phyloP scores from a whole-genome alignment of 2,888 invertebrate genomes.

The Charanyca ferruginea region DNA sequence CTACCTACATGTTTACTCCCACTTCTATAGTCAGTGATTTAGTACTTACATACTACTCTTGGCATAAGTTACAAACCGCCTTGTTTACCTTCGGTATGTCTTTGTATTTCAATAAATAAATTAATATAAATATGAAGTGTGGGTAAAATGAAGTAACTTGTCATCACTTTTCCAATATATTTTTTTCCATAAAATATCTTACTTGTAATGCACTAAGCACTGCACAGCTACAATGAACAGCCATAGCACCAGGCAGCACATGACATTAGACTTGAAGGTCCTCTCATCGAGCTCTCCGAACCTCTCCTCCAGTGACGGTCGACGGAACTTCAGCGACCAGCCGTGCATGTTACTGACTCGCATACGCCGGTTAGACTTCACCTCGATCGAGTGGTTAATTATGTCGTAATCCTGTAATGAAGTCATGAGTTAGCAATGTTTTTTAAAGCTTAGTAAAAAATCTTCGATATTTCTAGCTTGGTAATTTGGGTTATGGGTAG shows the following conservation, averaged over 20 bases:
- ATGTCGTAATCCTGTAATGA: conserved; percentile 93
- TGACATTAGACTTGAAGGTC: conserved; percentile 98
- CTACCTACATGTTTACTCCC: too few relatives aligned
- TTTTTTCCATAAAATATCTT: conserved; percentile 63
- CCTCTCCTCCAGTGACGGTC: conserved; percentile 95
- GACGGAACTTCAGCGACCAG: conserved; percentile 97
- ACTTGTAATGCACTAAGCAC: conserved; percentile 94
- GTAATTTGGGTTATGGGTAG: too few relatives aligned
- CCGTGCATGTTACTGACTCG: conserved; percentile 96
- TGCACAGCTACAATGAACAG: conserved; percentile 96
- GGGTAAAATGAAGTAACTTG: too few relatives aligned
- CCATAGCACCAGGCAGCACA: conserved; percentile 98
- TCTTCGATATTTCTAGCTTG: too few relatives aligned
- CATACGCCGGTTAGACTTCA: conserved; percentile 97
- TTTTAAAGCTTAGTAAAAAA: too few relatives aligned
- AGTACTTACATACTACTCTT: too few relatives aligned
- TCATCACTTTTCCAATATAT: neutral
- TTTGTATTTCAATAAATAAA: too few relatives aligned
- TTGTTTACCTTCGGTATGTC: too few relatives aligned
- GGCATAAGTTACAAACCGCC: too few relatives aligned
- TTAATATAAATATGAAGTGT: too few relatives aligned
- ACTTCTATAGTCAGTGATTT: too few relatives aligned
- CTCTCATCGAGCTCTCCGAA: conserved; percentile 97
- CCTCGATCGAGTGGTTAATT: conserved; percentile 96
- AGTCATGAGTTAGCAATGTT: neutral